Evolutionary conservation across 2,888 invertebrate genomes (phyloP), one percentile per base, ranked within the genome.

Genomic region (Dermolepida albohirtum): DNA sequence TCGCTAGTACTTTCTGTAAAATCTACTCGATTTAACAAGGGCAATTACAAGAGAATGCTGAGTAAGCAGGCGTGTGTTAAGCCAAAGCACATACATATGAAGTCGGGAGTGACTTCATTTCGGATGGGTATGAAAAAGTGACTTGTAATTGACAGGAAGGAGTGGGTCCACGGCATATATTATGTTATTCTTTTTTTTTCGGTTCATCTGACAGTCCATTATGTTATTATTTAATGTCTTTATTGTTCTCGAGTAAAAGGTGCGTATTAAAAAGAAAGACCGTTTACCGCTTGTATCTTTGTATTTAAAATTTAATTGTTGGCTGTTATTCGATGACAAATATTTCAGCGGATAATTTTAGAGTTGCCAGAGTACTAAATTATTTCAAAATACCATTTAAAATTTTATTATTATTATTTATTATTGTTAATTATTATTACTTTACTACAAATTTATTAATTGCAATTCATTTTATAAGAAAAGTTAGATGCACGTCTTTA

Each of bases 181-280:
- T 70, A 67, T 70, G 70, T 69, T 71, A 70, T 70, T 47, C 47
- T 47, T 47, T 57, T 12, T 40, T 12, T 41, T 22, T 67, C 69
- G 59, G 67, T 68, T 70, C 67, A 69, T 67, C 69, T 71, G 73
- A 70, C 71, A 70, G 64, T 51, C 70, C 29, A 72, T 72, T 72
- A 71, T 73, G 67, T 70, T 63, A 66, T 73, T 71, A 71, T 70
- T 73, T 69, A 73, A 73, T 71, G 68, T 71, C 68, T 71, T 71
- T 67, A 71, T 73, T 73, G 71, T 72, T 69, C 54, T 50, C 50
- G 57, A 27, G 54, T 6, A 14, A 57, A 27, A 66, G 66, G 66
- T 44, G 40, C 34, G 39, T 27, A 39, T 16, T 59, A 49, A 50
- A 41, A 27, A 6, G 29, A 14, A 11, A 62, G 39, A 11, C 29